Percentiles rank a stretch among this genome's conserved stretches.
These are phyloP conservation scores for Leptobrachium ailaonicum DNA, from an alignment of 2,113 vertebrate species.

Conservation along the genomic window DNA sequence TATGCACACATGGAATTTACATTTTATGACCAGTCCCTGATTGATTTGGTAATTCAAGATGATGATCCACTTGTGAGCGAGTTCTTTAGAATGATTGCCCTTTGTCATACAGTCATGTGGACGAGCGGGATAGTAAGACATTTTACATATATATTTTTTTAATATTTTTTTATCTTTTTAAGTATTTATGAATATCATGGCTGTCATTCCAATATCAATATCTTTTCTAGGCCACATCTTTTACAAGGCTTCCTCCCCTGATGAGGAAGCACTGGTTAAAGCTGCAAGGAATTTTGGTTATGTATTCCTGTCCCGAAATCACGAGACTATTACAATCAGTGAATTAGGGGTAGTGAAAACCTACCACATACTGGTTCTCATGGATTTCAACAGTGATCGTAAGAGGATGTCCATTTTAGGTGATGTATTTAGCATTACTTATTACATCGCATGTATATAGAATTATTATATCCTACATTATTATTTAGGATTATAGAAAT, in stretches of 20 bases:
- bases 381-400: conserved; percentile 89
- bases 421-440: conserved; percentile 49
- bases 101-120: conserved; percentile 91
- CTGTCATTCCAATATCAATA: not conserved
- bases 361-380: conserved; percentile 82
- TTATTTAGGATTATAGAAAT: too few species aligned
- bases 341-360: conserved; percentile 77
- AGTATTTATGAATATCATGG: too few species aligned
- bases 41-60: conserved; percentile 51
- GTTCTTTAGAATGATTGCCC: conserved; percentile 80
- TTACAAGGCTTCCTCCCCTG: conserved; percentile 84
- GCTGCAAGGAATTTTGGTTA: conserved; percentile 75
- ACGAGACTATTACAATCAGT: conserved; percentile 76
- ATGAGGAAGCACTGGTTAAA: conserved; percentile 73
- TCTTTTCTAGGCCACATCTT: conserved; percentile 68
- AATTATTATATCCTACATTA: too few species aligned
- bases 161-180: too few species aligned
- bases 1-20: conserved; percentile 57
- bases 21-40: conserved; percentile 64
- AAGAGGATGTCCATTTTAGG: conserved; percentile 92
- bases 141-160: too few species aligned
- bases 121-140: conserved; percentile 75
- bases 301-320: conserved; percentile 75
- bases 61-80: conserved; percentile 63
- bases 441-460: too few species aligned